Evolutionary conservation across 2,113 vertebrate species (phyloP), one percentile per base, ranked within the genome.

Genomic region (Thunnus thynnus): DNA sequence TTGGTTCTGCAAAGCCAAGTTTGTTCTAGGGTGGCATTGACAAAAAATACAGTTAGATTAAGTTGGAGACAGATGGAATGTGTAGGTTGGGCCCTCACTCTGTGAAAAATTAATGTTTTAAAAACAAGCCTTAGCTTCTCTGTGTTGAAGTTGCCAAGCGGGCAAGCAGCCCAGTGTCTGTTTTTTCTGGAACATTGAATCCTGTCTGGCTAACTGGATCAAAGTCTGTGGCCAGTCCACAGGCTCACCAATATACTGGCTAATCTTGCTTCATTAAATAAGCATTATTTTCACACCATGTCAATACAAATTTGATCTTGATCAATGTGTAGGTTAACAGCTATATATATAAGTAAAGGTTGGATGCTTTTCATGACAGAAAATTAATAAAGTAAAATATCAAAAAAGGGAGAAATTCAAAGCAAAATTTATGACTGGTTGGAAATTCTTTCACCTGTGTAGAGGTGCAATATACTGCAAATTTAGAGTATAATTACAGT

Each of bases 141-240:
- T 73, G 50, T 58, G 41, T 51, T 22, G 47, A 50, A n/a, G 67
- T 63, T 89, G 86, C 85, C 88, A 92, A 89, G 74, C 79, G 76
- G 92, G 93, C 91, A 76, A 41, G 17, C 20, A 52, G 89, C 94
- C 93, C 78, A 82, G 55, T 22, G 56, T 83, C 81, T 78, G 41
- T 76, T 80, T 85, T 81, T 63, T 66, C 46, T 52, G 63, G 18
- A 66, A 13, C 65, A 65, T 27, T 83, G 64, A 74, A 50, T 46
- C 72, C 65, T 81, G 51, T 68, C 25, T 78, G 67, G 54, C 76
- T 83, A 62, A 66, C 32, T 69, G 58, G 64, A 85, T 86, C 70
- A 82, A 64, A 85, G 76, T 57, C 55, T 78, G 20, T 41, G 78
- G 69, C 64, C 72, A 25, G 25, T 60, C 80, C 55, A 27, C 56